A percentile compares a stretch with the other conserved stretches of the same genome.
Conservation (phyloP, 2,797 vertebrate species). For the Nannoperca obscura region DNA sequence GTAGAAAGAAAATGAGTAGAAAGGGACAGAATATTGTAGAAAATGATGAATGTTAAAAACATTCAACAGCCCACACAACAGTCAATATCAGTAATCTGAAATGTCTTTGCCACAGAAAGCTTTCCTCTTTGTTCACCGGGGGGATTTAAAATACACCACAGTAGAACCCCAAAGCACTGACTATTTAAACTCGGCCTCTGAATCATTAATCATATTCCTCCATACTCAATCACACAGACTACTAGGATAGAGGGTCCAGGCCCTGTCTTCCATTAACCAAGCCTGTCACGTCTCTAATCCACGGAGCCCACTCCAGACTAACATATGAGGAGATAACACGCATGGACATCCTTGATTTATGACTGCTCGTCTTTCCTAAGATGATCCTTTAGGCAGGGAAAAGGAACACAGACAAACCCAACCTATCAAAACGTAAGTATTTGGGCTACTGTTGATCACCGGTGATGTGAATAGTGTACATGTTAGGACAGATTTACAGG, state of each 20-base stretch:
- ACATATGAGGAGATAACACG: conserved; percentile 69
- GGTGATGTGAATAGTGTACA: conserved; percentile 9
- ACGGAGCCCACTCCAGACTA: conserved; percentile 57
- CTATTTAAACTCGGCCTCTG: conserved; percentile 58
- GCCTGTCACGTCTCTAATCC: conserved; percentile 72
- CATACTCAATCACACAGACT: conserved; percentile 60
- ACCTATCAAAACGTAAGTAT: conserved; percentile 28
- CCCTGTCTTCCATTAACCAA: conserved; percentile 67
- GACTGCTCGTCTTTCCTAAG: conserved; percentile 49
- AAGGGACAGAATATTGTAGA: conserved; percentile 28
- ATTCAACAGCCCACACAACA: neutral
- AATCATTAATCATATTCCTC: conserved; percentile 71
- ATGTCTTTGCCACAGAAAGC: conserved; percentile 10
- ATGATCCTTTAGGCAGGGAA: conserved; percentile 54
- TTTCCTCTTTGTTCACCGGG: conserved; percentile 1
- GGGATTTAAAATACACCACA: conserved; percentile 38
- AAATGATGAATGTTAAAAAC: neutral
- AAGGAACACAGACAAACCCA: conserved; percentile 26
- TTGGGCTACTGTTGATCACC: conserved; percentile 26
- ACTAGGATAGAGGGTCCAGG: conserved; percentile 49
- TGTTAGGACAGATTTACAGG: conserved; percentile 12
- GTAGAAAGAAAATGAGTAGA: neutral
- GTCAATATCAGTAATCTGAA: conserved; percentile 1
- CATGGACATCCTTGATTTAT: conserved; percentile 70
- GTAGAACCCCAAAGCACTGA: conserved; percentile 45